Conservation (phyloP, 35 echinoderm and acorn worm species). For the Acanthaster planci region DNA sequence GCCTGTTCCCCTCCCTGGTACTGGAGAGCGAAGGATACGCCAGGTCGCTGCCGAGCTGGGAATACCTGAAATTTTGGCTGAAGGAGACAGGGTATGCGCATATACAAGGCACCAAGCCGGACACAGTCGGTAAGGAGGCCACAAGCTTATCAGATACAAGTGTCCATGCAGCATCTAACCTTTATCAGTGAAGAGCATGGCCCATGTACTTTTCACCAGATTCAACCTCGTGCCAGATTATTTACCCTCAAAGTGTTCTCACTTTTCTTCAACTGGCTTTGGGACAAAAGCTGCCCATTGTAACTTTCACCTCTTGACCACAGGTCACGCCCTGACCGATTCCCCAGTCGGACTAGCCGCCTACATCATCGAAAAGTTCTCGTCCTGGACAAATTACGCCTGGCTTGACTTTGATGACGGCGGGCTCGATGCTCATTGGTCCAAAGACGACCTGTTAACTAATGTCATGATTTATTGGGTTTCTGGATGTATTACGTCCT, state of each 20-base stretch:
- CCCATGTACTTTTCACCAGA: no score
- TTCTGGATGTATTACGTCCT: conserved; percentile 27
- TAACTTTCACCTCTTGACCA: not conserved
- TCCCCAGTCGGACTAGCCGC: conserved; percentile 83
- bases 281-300: no score
- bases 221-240: no score
- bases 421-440: conserved; percentile 23
- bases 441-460: conserved; percentile 49
- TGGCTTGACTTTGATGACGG: conserved; percentile 42
- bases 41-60: conserved; percentile 42
- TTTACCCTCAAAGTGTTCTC: no score
- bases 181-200: no score
- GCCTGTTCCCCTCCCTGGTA: conserved; percentile 39
- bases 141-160: no score
- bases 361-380: conserved; percentile 74
- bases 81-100: conserved; percentile 79
- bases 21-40: conserved; percentile 28
- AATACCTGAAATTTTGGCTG: not conserved
- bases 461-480: conserved; percentile 71
- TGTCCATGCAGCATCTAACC: no score
- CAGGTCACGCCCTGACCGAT: conserved; percentile 65
- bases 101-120: conserved; percentile 90
- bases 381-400: conserved; percentile 20
- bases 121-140: conserved; percentile 66
- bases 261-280: no score